Conservation (phyloP, 2,888 invertebrate genomes). For the Phyllotreta cruciferae region DNA sequence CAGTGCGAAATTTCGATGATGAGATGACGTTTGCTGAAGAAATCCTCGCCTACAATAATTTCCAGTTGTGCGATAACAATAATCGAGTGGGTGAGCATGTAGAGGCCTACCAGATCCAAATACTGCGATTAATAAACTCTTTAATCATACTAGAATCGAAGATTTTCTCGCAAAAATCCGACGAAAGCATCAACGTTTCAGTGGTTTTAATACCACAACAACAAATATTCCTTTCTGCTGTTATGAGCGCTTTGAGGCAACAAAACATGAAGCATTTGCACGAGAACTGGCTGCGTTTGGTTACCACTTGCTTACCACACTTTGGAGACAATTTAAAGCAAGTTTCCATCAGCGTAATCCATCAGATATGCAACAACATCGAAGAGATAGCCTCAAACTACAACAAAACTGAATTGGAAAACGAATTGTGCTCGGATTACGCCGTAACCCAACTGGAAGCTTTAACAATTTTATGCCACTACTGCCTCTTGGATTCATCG, state of each 20-base stretch:
- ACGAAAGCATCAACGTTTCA: constrained; percentile 65
- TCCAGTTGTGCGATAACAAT: constrained; percentile 64
- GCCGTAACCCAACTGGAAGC: constrained; percentile 80
- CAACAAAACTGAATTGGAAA: constrained; percentile 58
- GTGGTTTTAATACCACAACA: constrained; percentile 77
- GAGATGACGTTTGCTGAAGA: constrained; percentile 75
- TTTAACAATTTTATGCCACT: constrained; percentile 79
- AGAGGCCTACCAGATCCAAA: constrained; percentile 73
- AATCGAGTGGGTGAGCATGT: constrained; percentile 68
- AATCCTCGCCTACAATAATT: constrained; percentile 76
- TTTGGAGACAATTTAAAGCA: constrained; percentile 78
- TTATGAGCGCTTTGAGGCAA: constrained; percentile 77
- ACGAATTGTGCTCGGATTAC: constrained; percentile 76
- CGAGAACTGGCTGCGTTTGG: constrained; percentile 82
- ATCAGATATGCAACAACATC: constrained; percentile 80
- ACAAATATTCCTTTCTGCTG: constrained; percentile 81
- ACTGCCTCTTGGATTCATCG: constrained; percentile 74
- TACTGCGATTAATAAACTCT: constrained; percentile 72
- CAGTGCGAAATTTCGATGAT: constrained; percentile 70
- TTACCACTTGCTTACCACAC: constrained; percentile 81
- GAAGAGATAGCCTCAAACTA: constrained; percentile 64
- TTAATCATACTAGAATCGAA: constrained; percentile 79
- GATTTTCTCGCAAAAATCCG: constrained; percentile 58
- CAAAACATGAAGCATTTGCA: constrained; percentile 76
- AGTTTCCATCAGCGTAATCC: constrained; percentile 78